These are phyloP conservation scores for Myopa tessellatipennis DNA, from an alignment of 2,888 invertebrate species.

Conservation along the genomic window DNA sequence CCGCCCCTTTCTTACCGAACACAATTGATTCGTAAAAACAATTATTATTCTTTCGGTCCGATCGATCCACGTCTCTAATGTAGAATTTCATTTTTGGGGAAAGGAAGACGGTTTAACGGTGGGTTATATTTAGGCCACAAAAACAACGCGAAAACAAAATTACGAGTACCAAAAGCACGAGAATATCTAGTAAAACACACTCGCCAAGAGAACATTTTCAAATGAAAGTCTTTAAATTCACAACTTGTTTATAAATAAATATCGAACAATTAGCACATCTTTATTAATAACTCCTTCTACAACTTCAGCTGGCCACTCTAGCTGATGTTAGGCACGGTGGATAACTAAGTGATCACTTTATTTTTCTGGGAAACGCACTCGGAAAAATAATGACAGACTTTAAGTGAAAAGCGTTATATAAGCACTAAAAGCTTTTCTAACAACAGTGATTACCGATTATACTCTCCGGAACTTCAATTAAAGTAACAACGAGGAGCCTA, in stretches of 20 bases:
- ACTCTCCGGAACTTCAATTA: no score
- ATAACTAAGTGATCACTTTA: no score
- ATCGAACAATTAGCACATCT: slow-evolving; percentile 38
- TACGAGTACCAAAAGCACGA: slow-evolving; percentile 2
- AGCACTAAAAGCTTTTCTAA: no score
- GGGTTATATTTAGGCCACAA: slow-evolving; percentile 41
- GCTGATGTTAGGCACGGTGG: no score
- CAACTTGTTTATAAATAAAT: slow-evolving; percentile 33
- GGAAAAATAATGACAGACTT: no score
- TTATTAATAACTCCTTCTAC: slow-evolving; percentile 35
- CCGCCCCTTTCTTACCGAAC: background rate
- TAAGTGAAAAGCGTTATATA: no score
- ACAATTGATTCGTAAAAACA: slow-evolving; percentile 31
- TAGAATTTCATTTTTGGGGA: slow-evolving; percentile 9
- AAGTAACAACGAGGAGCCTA: no score
- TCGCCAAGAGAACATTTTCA: slow-evolving; percentile 5
- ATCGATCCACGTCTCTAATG: slow-evolving; percentile 13
- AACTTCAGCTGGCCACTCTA: no score
- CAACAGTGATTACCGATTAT: no score
- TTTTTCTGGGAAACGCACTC: no score
- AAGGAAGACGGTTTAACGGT: slow-evolving; percentile 24
- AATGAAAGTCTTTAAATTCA: slow-evolving; percentile 28
- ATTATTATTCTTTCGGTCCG: slow-evolving; percentile 27
- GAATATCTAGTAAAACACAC: slow-evolving; percentile 1
- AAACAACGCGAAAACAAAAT: slow-evolving; percentile 18